These are phyloP conservation scores for Chamaedrilus cognettii DNA, from an alignment of 2,888 invertebrate species.

Conservation along the genomic window DNA sequence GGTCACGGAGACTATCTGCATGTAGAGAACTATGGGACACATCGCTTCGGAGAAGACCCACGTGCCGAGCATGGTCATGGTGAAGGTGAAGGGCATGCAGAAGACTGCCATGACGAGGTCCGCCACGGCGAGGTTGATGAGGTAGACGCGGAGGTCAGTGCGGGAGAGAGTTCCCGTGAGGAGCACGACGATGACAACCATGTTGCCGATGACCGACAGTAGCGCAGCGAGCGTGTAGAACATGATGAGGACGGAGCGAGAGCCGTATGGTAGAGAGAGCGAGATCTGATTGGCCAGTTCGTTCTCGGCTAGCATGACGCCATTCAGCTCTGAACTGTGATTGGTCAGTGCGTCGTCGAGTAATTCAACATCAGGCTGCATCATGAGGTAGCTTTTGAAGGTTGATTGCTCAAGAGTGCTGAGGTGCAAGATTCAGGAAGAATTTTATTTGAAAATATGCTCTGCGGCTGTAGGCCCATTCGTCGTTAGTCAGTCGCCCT, in stretches of 20 bases:
- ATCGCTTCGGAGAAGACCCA: constrained; percentile 63
- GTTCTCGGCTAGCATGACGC: too few relatives aligned
- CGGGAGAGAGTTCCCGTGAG: constrained; percentile 54
- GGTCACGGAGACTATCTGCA: constrained; percentile 61
- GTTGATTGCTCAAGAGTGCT: too few relatives aligned
- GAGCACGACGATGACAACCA: constrained; percentile 61
- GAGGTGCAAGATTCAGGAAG: too few relatives aligned
- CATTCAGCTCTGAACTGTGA: too few relatives aligned
- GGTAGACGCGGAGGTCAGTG: constrained; percentile 65
- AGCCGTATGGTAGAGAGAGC: constrained; percentile 20
- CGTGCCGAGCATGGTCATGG: constrained; percentile 57
- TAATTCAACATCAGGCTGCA: too few relatives aligned
- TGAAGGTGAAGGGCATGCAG: constrained; percentile 85
- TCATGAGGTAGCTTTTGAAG: too few relatives aligned
- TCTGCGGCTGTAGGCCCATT: too few relatives aligned
- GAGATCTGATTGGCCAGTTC: too few relatives aligned
- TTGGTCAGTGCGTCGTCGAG: too few relatives aligned
- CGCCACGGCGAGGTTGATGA: constrained; percentile 81
- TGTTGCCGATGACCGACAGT: constrained; percentile 61
- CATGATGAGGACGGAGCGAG: constrained; percentile 54
- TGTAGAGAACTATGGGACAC: constrained; percentile 62
- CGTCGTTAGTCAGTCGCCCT: too few relatives aligned
- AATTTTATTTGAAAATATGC: too few relatives aligned
- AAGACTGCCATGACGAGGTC: constrained; percentile 88
- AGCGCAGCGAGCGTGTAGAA: constrained; percentile 61